phyloP scores from a whole-genome alignment of 2,797 vertebrate species.

The Netta rufina region DNA sequence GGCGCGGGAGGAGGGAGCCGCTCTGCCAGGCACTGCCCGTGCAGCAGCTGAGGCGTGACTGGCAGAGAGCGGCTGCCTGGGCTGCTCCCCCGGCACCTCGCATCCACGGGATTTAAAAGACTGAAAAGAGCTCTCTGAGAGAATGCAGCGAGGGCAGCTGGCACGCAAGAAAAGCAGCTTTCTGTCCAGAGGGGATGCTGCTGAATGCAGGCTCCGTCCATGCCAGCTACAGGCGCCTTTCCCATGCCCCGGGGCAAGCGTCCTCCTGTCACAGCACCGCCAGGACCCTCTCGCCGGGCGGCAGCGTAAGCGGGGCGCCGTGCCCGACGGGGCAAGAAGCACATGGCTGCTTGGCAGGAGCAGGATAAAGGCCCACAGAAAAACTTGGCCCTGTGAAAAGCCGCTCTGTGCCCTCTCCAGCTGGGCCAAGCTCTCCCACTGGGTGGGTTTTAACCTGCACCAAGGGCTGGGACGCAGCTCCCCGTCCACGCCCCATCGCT shows the following conservation, averaged over 20 bases:
- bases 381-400: neutral
- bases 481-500: neutral
- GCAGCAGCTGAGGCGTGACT: slow-evolving; percentile 49
- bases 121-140: slow-evolving; percentile 57
- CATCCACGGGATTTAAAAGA: slow-evolving; percentile 44
- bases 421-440: neutral
- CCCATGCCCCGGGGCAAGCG: neutral
- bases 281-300: neutral
- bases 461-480: neutral
- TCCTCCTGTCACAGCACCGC: slow-evolving; percentile 27
- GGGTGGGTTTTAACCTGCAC: neutral
- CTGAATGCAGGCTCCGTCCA: slow-evolving; percentile 3
- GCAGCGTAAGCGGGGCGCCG: neutral
- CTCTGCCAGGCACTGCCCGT: slow-evolving; percentile 62
- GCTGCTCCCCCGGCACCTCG: slow-evolving; percentile 59
- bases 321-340: neutral
- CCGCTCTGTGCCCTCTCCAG: neutral
- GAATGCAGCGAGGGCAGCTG: slow-evolving; percentile 29
- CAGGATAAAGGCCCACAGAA: neutral
- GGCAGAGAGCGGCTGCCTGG: neutral
- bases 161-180: slow-evolving; percentile 43
- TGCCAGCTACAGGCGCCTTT: neutral
- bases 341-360: neutral
- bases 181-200: slow-evolving; percentile 33
- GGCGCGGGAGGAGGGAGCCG: slow-evolving; percentile 37